Conservation (phyloP, 2,113 vertebrate species). For the Pantherophis guttatus region DNA sequence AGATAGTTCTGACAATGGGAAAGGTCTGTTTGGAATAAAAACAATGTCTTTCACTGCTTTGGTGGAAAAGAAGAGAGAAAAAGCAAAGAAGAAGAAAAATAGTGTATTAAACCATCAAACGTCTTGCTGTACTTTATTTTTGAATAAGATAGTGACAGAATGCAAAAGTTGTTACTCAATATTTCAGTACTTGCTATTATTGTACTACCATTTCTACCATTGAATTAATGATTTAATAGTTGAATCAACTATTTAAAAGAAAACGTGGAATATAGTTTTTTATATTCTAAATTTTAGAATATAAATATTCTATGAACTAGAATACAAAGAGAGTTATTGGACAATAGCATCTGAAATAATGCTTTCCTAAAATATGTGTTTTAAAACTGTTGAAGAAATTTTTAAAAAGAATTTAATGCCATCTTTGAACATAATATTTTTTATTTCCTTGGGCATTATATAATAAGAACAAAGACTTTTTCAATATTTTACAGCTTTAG, state of each 20-base stretch:
- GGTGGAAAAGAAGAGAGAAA: slow-evolving; percentile 25
- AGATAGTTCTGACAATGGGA: slow-evolving; percentile 86
- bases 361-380: background rate
- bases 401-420: background rate
- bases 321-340: background rate
- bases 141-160: background rate
- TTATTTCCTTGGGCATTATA: background rate
- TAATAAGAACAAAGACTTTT: background rate
- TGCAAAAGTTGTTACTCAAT: background rate
- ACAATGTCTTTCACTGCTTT: slow-evolving; percentile 31
- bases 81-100: background rate
- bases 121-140: background rate
- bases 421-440: background rate
- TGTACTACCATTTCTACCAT: background rate
- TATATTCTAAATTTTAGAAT: background rate
- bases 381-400: background rate
- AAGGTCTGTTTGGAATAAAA: slow-evolving; percentile 75
- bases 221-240: background rate
- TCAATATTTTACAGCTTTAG: background rate
- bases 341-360: background rate
- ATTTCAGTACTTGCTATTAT: background rate
- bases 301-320: background rate
- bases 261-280: background rate
- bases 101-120: background rate
- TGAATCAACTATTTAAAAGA: background rate